These are phyloP conservation scores for Sogatella furcifera DNA, from an alignment of 1,140 invertebrate genomes.

Conservation along the genomic window DNA sequence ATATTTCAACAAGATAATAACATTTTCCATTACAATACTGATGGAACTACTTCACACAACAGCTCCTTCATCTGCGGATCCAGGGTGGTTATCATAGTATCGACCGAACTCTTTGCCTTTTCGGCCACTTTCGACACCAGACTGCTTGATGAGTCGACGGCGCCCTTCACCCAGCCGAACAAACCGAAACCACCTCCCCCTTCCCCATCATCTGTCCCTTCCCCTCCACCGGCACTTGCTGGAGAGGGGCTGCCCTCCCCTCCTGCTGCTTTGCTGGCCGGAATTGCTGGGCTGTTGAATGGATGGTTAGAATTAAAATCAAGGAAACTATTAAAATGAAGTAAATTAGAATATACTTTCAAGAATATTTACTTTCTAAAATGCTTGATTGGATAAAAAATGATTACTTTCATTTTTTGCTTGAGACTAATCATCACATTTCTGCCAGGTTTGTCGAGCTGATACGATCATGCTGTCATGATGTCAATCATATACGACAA, in stretches of 20 bases:
- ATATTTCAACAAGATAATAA: too few species aligned
- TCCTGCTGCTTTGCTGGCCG: constrained; percentile 11
- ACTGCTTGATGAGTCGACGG: constrained; percentile 32
- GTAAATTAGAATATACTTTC: too few species aligned
- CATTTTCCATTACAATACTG: too few species aligned
- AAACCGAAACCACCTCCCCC: constrained; percentile 29
- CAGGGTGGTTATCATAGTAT: constrained; percentile 76
- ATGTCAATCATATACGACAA: too few species aligned
- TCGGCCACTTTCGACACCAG: constrained; percentile 53
- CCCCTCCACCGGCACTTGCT: constrained; percentile 4
- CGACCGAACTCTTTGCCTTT: constrained; percentile 72
- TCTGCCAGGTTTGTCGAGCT: too few species aligned
- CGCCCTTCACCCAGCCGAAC: constrained; percentile 41
- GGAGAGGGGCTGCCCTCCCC: constrained; percentile 12
- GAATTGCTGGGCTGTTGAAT: constrained; percentile 17
- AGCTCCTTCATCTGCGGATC: constrained; percentile 86
- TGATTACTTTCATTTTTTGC: too few species aligned
- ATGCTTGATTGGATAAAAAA: too few species aligned
- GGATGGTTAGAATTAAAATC: too few species aligned
- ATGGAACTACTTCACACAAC: constrained; percentile 48
- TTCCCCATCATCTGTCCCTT: constrained; percentile 3
- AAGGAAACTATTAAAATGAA: too few species aligned
- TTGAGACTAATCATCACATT: too few species aligned
- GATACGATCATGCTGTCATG: too few species aligned
- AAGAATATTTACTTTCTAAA: too few species aligned